These are phyloP conservation scores for Acanthosepion esculentum DNA, from an alignment of 2,888 invertebrate genomes.

Conservation along the genomic window DNA sequence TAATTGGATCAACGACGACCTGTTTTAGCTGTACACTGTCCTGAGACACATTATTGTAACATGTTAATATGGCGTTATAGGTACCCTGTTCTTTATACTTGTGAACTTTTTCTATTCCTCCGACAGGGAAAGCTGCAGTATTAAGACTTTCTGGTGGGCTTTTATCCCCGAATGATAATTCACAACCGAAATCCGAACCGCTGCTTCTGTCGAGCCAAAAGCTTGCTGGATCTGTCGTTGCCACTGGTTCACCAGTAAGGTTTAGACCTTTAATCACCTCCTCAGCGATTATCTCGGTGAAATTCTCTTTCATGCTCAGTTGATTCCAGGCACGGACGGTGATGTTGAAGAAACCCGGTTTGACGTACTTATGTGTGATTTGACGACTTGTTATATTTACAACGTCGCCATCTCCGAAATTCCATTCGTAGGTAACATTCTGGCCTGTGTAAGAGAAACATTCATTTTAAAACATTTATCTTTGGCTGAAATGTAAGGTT, in stretches of 20 bases:
- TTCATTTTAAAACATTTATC: too few species aligned
- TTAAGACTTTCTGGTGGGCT: constrained; percentile 47
- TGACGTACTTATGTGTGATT: constrained; percentile 56
- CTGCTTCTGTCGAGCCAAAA: constrained; percentile 57
- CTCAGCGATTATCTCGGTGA: constrained; percentile 60
- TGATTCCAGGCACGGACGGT: constrained; percentile 63
- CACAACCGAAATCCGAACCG: constrained; percentile 67
- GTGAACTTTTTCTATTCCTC: constrained; percentile 51
- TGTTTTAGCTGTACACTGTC: constrained; percentile 47
- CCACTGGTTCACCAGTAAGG: constrained; percentile 48
- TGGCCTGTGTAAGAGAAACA: constrained; percentile 58
- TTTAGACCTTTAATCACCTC: constrained; percentile 59
- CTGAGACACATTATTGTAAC: constrained; percentile 60
- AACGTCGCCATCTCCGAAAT: constrained; percentile 65
- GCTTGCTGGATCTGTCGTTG: constrained; percentile 50
- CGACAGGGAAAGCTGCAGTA: constrained; percentile 48
- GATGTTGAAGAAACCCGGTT: constrained; percentile 60
- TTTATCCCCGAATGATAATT: constrained; percentile 60
- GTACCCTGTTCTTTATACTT: constrained; percentile 55
- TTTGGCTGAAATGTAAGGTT: too few species aligned
- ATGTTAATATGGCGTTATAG: constrained; percentile 56
- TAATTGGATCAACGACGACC: constrained; percentile 62
- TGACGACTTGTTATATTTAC: constrained; percentile 50
- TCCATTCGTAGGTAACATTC: constrained; percentile 67
- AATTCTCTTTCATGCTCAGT: constrained; percentile 61